Percentiles rank a stretch among this genome's conserved stretches.
Conservation (phyloP, 2,797 vertebrate species). For the Petrocephalus schoutedeni region DNA sequence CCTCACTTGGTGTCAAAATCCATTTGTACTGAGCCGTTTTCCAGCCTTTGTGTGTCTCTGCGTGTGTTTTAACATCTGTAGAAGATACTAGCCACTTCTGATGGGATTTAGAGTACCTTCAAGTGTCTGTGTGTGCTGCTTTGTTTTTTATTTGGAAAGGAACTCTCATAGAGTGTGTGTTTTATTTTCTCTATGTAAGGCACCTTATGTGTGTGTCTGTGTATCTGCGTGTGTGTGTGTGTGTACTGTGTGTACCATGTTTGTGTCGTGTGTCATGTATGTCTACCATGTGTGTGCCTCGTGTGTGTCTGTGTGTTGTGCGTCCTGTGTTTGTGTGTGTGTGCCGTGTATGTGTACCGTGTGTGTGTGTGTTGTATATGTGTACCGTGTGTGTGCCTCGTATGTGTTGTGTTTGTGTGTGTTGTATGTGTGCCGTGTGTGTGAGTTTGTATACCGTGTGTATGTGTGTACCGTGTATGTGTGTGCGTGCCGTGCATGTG, state of each 20-base stretch:
- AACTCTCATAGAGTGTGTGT: slow-evolving; percentile 31
- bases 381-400: too few species aligned
- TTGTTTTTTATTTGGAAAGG: slow-evolving; percentile 40
- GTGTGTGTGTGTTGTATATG: too few species aligned
- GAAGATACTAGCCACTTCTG: background rate
- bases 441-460: too few species aligned
- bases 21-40: slow-evolving; percentile 36
- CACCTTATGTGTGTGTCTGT: background rate
- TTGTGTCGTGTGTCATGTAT: background rate
- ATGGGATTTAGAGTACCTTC: background rate
- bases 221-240: background rate
- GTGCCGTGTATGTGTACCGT: too few species aligned
- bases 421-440: too few species aligned
- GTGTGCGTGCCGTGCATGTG: too few species aligned
- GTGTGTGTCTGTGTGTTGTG: too few species aligned
- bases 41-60: slow-evolving; percentile 38
- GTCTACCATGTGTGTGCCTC: too few species aligned
- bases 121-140: slow-evolving; percentile 30
- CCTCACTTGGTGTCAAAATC: slow-evolving; percentile 45
- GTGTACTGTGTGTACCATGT: background rate
- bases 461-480: too few species aligned
- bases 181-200: background rate
- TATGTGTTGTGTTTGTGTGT: too few species aligned
- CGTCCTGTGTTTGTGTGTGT: too few species aligned
- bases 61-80: slow-evolving; percentile 23